phyloP scores from a whole-genome alignment of 2,888 invertebrate genomes.

The Ochlodes sylvanus region DNA sequence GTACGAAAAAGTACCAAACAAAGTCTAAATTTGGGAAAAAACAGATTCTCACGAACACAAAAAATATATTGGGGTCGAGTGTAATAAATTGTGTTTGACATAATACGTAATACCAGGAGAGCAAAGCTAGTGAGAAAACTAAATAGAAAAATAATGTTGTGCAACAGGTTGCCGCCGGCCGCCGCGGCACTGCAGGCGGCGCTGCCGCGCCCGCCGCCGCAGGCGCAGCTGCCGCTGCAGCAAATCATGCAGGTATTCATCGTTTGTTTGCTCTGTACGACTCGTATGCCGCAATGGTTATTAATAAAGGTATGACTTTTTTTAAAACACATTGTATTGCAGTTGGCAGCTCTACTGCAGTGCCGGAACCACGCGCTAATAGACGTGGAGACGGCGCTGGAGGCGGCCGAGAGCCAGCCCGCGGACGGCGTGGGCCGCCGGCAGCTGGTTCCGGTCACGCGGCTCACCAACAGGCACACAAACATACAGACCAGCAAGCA shows the following conservation, averaged over 20 bases:
- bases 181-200: slow-evolving; percentile 56
- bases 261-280: no score
- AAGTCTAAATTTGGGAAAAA: no score
- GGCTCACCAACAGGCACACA: slow-evolving; percentile 38
- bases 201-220: slow-evolving; percentile 56
- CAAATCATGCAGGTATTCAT: slow-evolving; percentile 62
- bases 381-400: slow-evolving; percentile 81
- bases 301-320: no score
- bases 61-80: no score
- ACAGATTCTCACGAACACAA: no score
- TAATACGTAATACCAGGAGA: no score
- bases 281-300: no score
- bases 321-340: slow-evolving; percentile 34
- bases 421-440: slow-evolving; percentile 57
- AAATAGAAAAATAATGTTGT: no score
- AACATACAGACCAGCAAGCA: slow-evolving; percentile 46
- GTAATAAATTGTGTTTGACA: no score
- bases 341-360: slow-evolving; percentile 74
- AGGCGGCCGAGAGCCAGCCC: slow-evolving; percentile 75
- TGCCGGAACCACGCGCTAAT: slow-evolving; percentile 75
- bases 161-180: slow-evolving; percentile 47
- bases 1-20: no score
- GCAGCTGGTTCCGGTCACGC: slow-evolving; percentile 64
- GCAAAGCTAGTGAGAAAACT: no score
- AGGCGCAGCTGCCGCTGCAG: slow-evolving; percentile 57